Evolutionary conservation across 2,113 vertebrate genomes (phyloP).

Genomic region (Pteronura brasiliensis): DNA sequence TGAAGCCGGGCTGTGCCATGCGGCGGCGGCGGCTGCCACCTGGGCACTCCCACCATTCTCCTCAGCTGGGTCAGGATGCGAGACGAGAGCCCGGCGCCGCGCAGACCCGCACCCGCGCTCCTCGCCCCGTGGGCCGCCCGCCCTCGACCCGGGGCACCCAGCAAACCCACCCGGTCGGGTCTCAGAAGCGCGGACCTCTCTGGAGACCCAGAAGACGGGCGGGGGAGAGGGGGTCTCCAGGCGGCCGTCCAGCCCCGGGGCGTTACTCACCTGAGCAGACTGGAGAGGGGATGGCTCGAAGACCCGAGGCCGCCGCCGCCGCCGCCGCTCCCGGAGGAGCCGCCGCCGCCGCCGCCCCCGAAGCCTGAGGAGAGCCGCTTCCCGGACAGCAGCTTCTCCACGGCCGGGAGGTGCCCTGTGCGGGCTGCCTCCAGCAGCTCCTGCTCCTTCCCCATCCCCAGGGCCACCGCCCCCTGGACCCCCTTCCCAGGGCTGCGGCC

Average conservation of each 20-base stretch:
- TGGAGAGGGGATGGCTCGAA: slow-evolving; percentile 92
- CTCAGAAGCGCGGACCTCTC: background rate
- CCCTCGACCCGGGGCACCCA: background rate
- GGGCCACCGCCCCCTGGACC: slow-evolving; percentile 43
- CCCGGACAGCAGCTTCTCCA: slow-evolving; percentile 95
- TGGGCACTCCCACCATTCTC: slow-evolving; percentile 69
- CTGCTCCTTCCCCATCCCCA: slow-evolving; percentile 96
- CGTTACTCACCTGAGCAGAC: slow-evolving; percentile 90
- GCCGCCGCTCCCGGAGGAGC: slow-evolving; percentile 78
- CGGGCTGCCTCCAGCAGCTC: slow-evolving; percentile 97
- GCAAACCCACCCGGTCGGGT: background rate
- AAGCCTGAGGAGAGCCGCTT: slow-evolving; percentile 90
- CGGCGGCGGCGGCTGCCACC: slow-evolving; percentile 62
- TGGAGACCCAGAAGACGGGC: background rate
- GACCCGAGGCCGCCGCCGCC: slow-evolving; percentile 73
- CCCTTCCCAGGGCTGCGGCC: background rate
- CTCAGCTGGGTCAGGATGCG: background rate
- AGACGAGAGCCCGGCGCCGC: background rate
- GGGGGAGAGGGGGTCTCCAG: background rate
- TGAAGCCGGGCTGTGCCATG: slow-evolving; percentile 52
- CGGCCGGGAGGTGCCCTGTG: slow-evolving; percentile 93
- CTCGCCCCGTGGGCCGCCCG: background rate
- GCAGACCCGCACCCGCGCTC: background rate
- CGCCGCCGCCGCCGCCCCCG: slow-evolving; percentile 82
- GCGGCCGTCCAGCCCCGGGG: background rate